A percentile compares a stretch with the other conserved stretches of the same genome.
Conservation (phyloP, 2,797 vertebrate genomes). For the Monodelphis domestica region DNA sequence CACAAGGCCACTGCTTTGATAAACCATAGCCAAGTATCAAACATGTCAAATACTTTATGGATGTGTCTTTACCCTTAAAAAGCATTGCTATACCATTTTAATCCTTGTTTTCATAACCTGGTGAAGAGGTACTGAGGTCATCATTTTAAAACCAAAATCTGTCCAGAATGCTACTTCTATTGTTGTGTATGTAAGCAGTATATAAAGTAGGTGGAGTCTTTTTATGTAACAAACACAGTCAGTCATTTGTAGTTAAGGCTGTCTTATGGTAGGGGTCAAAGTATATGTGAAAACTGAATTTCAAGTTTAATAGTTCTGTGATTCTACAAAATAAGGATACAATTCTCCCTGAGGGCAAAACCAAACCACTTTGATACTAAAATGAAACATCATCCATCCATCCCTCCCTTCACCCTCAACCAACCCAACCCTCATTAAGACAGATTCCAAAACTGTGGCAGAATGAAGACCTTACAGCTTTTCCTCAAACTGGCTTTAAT, state of each 20-base stretch:
- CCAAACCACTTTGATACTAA: conserved; percentile 64
- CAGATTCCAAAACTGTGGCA: conserved; percentile 38
- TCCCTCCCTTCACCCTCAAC: conserved; percentile 69
- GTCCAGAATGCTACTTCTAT: conserved; percentile 63
- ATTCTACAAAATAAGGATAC: conserved; percentile 74
- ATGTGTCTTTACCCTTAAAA: conserved; percentile 70
- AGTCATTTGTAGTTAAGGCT: conserved; percentile 46
- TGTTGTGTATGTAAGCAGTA: conserved; percentile 32
- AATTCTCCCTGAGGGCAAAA: conserved; percentile 69
- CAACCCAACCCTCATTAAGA: conserved; percentile 49
- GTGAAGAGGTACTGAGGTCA: conserved; percentile 60
- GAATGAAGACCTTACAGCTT: conserved; percentile 68
- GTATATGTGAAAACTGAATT: conserved; percentile 36
- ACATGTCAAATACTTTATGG: conserved; percentile 68
- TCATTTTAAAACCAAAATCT: conserved; percentile 75
- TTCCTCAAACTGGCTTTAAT: conserved; percentile 72
- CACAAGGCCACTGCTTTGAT: conserved; percentile 66
- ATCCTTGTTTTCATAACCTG: conserved; percentile 58
- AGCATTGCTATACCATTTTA: conserved; percentile 74
- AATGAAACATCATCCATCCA: conserved; percentile 54
- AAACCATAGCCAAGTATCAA: conserved; percentile 66
- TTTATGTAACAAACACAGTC: conserved; percentile 30
- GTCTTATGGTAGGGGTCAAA: conserved; percentile 53
- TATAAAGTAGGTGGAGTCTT: conserved; percentile 50
- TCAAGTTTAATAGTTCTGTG: conserved; percentile 69